phyloP scores from a whole-genome alignment of 2,113 vertebrate genomes.

The Leuciscus idus region DNA sequence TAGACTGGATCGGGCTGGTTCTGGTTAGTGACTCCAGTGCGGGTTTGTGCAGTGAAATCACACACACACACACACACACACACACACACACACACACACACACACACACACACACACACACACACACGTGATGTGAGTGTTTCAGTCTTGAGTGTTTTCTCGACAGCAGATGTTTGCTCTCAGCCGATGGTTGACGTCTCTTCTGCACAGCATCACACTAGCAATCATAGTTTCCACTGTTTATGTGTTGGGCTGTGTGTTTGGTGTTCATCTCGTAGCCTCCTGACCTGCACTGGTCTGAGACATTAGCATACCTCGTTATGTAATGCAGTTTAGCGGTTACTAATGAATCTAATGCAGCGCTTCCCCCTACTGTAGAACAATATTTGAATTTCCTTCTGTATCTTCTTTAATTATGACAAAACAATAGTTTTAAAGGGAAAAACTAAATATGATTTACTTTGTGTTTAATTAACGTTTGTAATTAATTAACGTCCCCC shows the following conservation, averaged over 20 bases:
- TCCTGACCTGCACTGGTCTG: background rate
- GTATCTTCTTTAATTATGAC: no score
- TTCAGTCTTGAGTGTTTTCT: background rate
- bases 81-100: background rate
- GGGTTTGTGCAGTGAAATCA: background rate
- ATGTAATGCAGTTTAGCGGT: conserved; percentile 25
- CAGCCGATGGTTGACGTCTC: conserved; percentile 38
- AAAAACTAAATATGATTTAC: no score
- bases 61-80: background rate
- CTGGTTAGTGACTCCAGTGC: background rate
- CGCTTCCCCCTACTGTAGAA: background rate
- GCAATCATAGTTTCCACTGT: conserved; percentile 63
- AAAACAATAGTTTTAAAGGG: no score
- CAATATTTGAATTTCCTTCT: no score
- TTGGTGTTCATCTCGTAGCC: conserved; percentile 20
- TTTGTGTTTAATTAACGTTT: no score
- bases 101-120: background rate
- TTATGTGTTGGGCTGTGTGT: conserved; percentile 50
- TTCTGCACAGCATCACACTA: conserved; percentile 14
- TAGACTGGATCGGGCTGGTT: background rate
- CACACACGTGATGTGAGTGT: background rate
- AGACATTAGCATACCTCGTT: conserved; percentile 37
- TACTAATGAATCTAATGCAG: background rate
- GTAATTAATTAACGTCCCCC: no score
- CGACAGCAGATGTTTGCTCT: conserved; percentile 55